Evolutionary conservation across 2,113 vertebrate genomes (phyloP).

Genomic region (Oophaga pumilio): DNA sequence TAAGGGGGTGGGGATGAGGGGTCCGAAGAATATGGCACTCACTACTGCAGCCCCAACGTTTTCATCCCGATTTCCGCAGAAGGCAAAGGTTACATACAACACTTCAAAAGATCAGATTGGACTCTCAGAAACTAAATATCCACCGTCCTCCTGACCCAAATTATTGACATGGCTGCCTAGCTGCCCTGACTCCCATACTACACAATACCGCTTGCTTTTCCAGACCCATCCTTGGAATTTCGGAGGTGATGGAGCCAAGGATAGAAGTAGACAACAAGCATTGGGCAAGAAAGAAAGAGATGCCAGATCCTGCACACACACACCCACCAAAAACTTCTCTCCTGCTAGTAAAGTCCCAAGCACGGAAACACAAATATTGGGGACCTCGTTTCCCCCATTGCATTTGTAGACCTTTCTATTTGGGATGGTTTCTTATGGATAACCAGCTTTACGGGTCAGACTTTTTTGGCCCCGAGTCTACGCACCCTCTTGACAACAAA

Average conservation of each 20-base stretch:
- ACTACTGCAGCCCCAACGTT: neutral
- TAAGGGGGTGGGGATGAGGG: constrained; percentile 2
- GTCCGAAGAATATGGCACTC: neutral
- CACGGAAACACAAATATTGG: neutral
- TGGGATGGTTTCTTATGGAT: neutral
- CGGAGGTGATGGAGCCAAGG: neutral
- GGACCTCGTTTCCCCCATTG: neutral
- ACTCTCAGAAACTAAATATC: too few relatives aligned
- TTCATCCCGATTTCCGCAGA: neutral
- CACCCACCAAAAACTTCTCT: constrained; percentile 31
- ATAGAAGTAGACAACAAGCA: neutral
- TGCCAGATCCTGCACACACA: constrained; percentile 17
- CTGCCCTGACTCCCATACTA: neutral
- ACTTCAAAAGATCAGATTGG: neutral
- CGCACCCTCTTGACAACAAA: neutral
- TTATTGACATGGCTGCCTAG: neutral
- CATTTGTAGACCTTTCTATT: neutral
- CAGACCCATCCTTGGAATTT: neutral
- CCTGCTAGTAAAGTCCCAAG: neutral
- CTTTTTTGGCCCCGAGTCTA: neutral
- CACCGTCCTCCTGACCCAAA: neutral
- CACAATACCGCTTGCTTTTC: too few relatives aligned
- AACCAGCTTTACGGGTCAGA: neutral
- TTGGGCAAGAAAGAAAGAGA: neutral
- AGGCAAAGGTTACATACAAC: neutral